Evolutionary conservation across 2,797 vertebrate species (phyloP), one percentile per base, ranked within the genome.

Genomic region (Pelochelys cantorii): DNA sequence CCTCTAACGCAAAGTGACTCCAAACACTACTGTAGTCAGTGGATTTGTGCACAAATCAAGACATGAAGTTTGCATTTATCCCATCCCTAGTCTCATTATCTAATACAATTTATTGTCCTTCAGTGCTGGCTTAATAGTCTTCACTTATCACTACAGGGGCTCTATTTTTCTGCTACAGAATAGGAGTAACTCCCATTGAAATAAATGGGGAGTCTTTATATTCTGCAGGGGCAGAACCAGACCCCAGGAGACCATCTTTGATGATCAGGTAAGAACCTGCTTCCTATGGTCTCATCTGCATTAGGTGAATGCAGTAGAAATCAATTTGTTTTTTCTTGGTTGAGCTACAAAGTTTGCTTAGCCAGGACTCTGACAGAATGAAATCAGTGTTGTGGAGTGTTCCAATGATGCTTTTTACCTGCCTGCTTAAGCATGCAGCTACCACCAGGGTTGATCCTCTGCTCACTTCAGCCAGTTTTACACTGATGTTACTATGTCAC

Each of bases 331-430:
- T 48, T 48, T 48, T 48, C 42, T 48, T 48, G 42, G 42, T 48
- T 48, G 42, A 48, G 42, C 42, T 48, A 48, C 42, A 48, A 48
- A 48, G 42, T 48, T 48, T 48, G 42, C 42, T 48, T 48, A 48
- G 11, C 53, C 53, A 54, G 53, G 53, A 54, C 13, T 12, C 53
- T 54, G 53, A 15, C 53, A 54, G 53, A 54, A 93, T 2, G 83
- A 25, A 96, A 94, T 87, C 78, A 84, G 89, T 7, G 80, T 11
- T 84, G 52, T 4, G 87, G 83, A 88, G 92, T 79, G 90, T 90
- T 84, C 85, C 27, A 86, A 25, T 55, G 13, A 7, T 83, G 34
- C 5, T 31, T 62, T 29, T 31, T 31, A 62, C 29, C 27, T 7
- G 60, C 29, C 13, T 29, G 29, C 14, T 71, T 37, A 71, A 34